Evolutionary conservation across 2,797 vertebrate species (phyloP).

Genomic region (Rhinichthys osculus): DNA sequence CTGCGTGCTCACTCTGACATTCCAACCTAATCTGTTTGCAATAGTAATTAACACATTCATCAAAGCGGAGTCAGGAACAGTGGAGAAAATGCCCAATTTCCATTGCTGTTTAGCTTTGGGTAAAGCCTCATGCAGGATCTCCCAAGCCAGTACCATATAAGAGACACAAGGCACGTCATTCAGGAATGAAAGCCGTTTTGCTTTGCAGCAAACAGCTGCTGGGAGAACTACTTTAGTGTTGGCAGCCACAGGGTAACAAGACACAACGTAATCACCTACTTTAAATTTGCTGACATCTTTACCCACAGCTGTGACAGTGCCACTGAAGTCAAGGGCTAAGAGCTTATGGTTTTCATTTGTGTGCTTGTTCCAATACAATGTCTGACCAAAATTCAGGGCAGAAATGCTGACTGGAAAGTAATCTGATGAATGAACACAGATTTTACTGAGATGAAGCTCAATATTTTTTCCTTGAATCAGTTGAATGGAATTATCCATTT

Average conservation of each 20-base stretch:
- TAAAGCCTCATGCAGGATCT: conserved; percentile 77
- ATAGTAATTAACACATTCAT: conserved; percentile 70
- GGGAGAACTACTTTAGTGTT: conserved; percentile 77
- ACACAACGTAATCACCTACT: conserved; percentile 81
- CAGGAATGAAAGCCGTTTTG: conserved; percentile 76
- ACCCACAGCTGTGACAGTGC: conserved; percentile 78
- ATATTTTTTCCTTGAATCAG: conserved; percentile 65
- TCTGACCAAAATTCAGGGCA: conserved; percentile 75
- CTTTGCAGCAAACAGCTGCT: conserved; percentile 78
- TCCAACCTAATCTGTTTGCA: conserved; percentile 73
- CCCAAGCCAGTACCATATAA: conserved; percentile 83
- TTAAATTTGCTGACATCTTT: conserved; percentile 74
- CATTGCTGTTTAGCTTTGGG: conserved; percentile 69
- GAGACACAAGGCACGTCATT: conserved; percentile 82
- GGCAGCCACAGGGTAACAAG: conserved; percentile 82
- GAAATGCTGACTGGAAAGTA: conserved; percentile 85
- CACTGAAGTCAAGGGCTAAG: conserved; percentile 84
- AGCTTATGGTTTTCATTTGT: conserved; percentile 75
- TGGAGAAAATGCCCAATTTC: conserved; percentile 71
- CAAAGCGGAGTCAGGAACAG: conserved; percentile 69
- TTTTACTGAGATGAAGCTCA: conserved; percentile 78
- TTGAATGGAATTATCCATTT: conserved; percentile 43
- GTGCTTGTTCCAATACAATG: conserved; percentile 85
- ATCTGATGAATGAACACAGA: conserved; percentile 86
- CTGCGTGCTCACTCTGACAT: conserved; percentile 60